Evolutionary conservation across 2,113 vertebrate genomes (phyloP), one percentile per base, ranked within the genome.

Genomic region (Boleophthalmus pectinirostris): DNA sequence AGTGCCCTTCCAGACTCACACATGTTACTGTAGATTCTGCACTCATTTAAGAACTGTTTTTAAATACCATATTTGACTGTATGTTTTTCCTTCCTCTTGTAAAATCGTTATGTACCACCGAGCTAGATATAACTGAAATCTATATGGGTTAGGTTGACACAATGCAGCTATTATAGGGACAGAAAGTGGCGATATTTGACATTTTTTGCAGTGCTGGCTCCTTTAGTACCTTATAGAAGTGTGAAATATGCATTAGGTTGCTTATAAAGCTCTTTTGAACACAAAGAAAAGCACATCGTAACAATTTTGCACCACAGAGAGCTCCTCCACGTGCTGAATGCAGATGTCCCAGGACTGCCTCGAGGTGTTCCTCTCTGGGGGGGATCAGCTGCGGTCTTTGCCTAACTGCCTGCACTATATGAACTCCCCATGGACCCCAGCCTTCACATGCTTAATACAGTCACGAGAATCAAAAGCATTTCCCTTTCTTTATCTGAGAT

Each of bases 331-430:
- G 75, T 14, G 0, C 10, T 78, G 54, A 78, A 81, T 74, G 25
- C 21, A 51, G 29, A 3, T 68, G 63, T 81, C 60, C 57, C 60
- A 24, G 45, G 38, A 73, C 65, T 23, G 66, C 38, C 49, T 77
- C 67, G 74, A 77, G 75, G 70, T 78, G 63, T 72, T 14, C 0
- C 47, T 64, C 74, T 20, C 68, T 46, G 14, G 29, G 47, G 57
- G 20, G 77, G 69, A 56, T 79, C 53, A 53, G 69, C 77, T 74
- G 70, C 35, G 61, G 66, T 75, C 43, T 73, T 57, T 54, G 46
- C 47, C 38, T 72, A 63, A 73, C 54, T 46, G 20, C 43, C 51
- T 25, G 56, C 23, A 35, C 38, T 14, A 51, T 57, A n/a, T 18
- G 77, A 67, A 23, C 43, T 53, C 56, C 45, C 66, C 23, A 21